Conservation (phyloP, 2,888 invertebrate genomes). For the Vannuccia rotundouncinata region DNA sequence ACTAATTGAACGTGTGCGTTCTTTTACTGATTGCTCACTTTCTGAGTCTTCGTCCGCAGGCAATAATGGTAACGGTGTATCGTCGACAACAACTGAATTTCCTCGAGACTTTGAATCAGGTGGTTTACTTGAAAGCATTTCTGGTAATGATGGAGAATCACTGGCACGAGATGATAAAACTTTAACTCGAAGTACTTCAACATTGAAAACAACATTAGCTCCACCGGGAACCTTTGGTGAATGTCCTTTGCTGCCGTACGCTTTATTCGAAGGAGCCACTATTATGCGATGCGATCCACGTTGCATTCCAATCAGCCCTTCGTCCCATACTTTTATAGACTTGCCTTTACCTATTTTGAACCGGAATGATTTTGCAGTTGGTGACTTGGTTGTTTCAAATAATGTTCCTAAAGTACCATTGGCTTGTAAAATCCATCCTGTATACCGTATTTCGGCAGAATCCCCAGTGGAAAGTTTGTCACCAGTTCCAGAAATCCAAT, state of each 20-base stretch:
- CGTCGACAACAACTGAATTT: not conserved
- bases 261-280: conserved; percentile 30
- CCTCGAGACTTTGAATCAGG: not conserved
- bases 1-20: not conserved
- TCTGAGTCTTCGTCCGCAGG: not conserved
- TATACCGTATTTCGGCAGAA: conserved; percentile 24
- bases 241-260: not conserved
- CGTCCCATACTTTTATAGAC: conserved; percentile 1
- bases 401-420: not conserved
- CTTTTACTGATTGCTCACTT: not conserved
- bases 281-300: conserved; percentile 30
- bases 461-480: conserved; percentile 8
- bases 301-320: conserved; percentile 30
- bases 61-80: conserved; percentile 4
- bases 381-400: conserved; percentile 17
- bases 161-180: not conserved
- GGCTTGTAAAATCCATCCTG: not conserved
- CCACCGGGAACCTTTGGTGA: conserved; percentile 8
- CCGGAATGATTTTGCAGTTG: not conserved
- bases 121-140: not conserved
- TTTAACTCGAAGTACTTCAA: not conserved
- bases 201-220: not conserved
- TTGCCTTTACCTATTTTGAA: conserved; percentile 29
- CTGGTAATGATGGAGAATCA: not conserved
- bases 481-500: conserved; percentile 18